Evolutionary conservation across 2,113 vertebrate species (phyloP), one percentile per base, ranked within the genome.

Genomic region (Motacilla tschutschensis): DNA sequence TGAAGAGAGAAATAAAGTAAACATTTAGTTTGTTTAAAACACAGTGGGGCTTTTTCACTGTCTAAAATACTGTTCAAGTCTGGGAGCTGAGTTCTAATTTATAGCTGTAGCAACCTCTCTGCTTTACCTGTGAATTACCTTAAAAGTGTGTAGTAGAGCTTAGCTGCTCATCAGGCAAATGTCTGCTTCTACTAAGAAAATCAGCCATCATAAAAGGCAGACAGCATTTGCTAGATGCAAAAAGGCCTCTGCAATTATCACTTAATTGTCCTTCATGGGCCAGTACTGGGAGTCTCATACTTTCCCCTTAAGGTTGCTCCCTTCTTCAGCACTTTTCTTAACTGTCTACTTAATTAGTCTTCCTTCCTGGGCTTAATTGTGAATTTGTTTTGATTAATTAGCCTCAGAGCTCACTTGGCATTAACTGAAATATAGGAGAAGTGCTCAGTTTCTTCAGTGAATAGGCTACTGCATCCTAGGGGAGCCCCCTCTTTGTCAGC

Each of bases 331-430:
- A 95, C 83, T 95, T 95, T 89, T 76, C 78, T 83, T 92, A 89
- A 93, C 90, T 88, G 91, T 92, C 89, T 89, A 74, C 48, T 64
- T 93, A 96, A 96, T 97, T 92, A 95, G 87, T 88, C 71, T 92
- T 94, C 88, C 89, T 96, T 95, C 75, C 76, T 83, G 71, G 44
- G 83, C 72, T 96, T 97, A 95, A 96, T 85, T 96, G 90, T 96
- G 94, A 94, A 94, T 96, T 96, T 95, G 87, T 96, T 97, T 96
- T 97, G 93, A 97, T 96, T 95, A 96, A 96, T 96, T 95, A 96
- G 89, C 83, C 78, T 93, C 90, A 87, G 66, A 95, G 89, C 91
- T 96, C 92, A 96, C 84, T 94, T 92, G 83, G 93, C 91, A 81
- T 80, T 94, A 93, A 95, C 63, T 89, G 88, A 96, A 93, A 95